A percentile compares a stretch with the other conserved stretches of the same genome.
Evolutionary conservation across 2,113 vertebrate species (phyloP).

Genomic region (Fulica atra): DNA sequence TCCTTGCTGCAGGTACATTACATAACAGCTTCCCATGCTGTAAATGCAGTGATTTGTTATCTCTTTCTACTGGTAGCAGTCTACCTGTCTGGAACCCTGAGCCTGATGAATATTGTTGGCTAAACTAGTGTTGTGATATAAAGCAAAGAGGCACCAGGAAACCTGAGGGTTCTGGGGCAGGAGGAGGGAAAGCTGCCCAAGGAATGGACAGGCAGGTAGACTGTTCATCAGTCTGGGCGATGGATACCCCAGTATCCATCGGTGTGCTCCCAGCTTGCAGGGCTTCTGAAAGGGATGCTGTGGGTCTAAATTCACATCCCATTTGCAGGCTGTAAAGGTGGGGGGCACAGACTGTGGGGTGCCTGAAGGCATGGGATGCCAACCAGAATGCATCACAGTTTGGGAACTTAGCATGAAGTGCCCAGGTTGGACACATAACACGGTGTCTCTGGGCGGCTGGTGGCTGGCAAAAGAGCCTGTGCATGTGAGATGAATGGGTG

Average conservation of each 20-base stretch:
- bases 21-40: not conserved
- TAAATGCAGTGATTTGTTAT: not conserved
- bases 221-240: too few relatives aligned
- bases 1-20: not conserved
- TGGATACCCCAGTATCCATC: not conserved
- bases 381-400: not conserved
- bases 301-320: not conserved
- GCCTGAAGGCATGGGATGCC: not conserved
- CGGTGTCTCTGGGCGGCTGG: not conserved
- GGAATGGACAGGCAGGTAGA: not conserved
- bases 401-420: not conserved
- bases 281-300: not conserved
- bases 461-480: not conserved
- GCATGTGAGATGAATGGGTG: not conserved
- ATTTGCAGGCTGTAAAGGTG: not conserved
- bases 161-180: not conserved
- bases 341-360: not conserved
- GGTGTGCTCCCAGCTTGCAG: not conserved
- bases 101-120: not conserved
- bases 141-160: not conserved
- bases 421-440: not conserved
- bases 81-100: not conserved
- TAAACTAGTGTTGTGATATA: not conserved
- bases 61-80: not conserved
- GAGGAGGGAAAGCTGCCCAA: not conserved